These are phyloP conservation scores for Proisotoma minuta DNA, from an alignment of 2,888 invertebrate species.

Conservation along the genomic window DNA sequence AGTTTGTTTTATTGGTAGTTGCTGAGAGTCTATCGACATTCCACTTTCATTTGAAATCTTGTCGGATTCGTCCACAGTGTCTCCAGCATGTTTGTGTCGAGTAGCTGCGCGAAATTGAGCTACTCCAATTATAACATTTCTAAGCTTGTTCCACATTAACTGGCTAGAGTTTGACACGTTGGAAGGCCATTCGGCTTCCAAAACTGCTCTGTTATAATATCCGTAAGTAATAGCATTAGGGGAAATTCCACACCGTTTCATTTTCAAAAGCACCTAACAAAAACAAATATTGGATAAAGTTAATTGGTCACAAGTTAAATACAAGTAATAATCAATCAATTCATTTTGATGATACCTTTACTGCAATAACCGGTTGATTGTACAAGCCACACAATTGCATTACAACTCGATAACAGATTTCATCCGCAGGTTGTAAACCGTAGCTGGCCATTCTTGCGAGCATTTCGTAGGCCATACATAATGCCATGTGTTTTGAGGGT, in stretches of 20 bases:
- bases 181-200: constrained; percentile 92
- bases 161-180: constrained; percentile 70
- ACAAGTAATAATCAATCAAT: constrained; percentile 44
- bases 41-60: constrained; percentile 46
- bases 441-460: constrained; percentile 81
- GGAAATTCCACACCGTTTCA: constrained; percentile 88
- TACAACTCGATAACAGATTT: constrained; percentile 96
- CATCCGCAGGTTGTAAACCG: constrained; percentile 78
- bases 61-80: constrained; percentile 47
- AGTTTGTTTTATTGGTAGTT: constrained; percentile 8
- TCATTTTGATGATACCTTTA: constrained; percentile 60
- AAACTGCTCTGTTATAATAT: constrained; percentile 73
- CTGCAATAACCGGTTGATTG: constrained; percentile 88
- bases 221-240: constrained; percentile 98
- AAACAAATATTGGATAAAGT: background rate
- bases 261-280: constrained; percentile 65
- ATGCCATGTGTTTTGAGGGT: constrained; percentile 68
- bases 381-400: constrained; percentile 97
- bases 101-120: constrained; percentile 76
- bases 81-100: constrained; percentile 49
- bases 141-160: constrained; percentile 86
- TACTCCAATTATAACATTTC: constrained; percentile 81
- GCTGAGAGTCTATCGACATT: constrained; percentile 38
- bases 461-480: constrained; percentile 78
- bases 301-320: background rate